Conservation (phyloP, 2,797 vertebrate genomes). For the Prunella strophiata region DNA sequence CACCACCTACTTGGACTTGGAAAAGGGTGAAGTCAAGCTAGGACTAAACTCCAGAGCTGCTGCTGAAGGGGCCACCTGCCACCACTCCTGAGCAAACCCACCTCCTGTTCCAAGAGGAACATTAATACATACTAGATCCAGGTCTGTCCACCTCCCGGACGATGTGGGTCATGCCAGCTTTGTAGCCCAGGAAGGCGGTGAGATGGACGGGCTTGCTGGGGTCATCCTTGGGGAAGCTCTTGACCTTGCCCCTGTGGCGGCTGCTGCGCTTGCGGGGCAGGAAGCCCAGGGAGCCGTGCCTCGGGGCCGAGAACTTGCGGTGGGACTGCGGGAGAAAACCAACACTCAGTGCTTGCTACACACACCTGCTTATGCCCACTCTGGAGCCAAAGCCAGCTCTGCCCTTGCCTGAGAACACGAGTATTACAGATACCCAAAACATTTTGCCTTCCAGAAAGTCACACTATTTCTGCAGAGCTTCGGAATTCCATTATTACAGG, state of each 20-base stretch:
- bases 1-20: background rate
- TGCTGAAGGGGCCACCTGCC: too few species aligned
- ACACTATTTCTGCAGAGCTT: rapidly evolving
- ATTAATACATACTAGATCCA: conserved; percentile 89
- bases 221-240: conserved; percentile 98
- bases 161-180: conserved; percentile 98
- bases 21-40: rapidly evolving
- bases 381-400: background rate
- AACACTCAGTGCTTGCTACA: background rate
- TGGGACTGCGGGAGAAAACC: conserved; percentile 81
- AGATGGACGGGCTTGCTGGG: conserved; percentile 92
- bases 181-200: conserved; percentile 96
- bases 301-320: conserved; percentile 96
- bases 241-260: conserved; percentile 94
- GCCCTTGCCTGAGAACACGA: rapidly evolving
- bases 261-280: conserved; percentile 93
- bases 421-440: rapidly evolving
- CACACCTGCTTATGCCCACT: too few species aligned
- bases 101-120: rapidly evolving
- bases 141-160: conserved; percentile 95
- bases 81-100: background rate
- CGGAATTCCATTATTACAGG: background rate
- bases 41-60: background rate
- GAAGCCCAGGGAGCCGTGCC: conserved; percentile 96
- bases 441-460: rapidly evolving